Evolutionary conservation across 2,797 vertebrate species (phyloP).

Genomic region (Sebastes aleutianus): DNA sequence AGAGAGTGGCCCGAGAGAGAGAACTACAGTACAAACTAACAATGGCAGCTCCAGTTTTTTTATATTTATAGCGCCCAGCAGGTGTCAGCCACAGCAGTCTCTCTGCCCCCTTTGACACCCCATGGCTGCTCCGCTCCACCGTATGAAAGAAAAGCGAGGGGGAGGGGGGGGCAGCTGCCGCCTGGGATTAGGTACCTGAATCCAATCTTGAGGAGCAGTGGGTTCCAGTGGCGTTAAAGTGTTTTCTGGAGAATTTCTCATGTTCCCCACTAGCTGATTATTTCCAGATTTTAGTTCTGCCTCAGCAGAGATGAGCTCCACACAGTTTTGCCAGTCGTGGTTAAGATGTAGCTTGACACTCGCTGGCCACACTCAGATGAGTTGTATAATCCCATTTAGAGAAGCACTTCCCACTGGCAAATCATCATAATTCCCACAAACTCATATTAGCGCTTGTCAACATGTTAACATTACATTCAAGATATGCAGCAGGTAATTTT

Average conservation of each 20-base stretch:
- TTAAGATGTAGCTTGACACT: slow-evolving; percentile 87
- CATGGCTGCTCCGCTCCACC: slow-evolving; percentile 82
- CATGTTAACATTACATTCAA: not conserved
- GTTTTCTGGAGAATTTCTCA: slow-evolving; percentile 94
- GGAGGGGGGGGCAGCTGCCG: slow-evolving; percentile 83
- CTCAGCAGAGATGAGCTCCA: slow-evolving; percentile 89
- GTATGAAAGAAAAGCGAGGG: slow-evolving; percentile 79
- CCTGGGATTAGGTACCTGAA: slow-evolving; percentile 97
- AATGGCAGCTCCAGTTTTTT: slow-evolving; percentile 82
- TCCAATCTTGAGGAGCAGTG: slow-evolving; percentile 92
- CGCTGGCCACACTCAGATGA: slow-evolving; percentile 67
- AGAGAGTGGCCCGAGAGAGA: slow-evolving; percentile 62
- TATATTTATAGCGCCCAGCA: slow-evolving; percentile 97
- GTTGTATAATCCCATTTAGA: slow-evolving; percentile 75
- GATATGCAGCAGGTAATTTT: not conserved
- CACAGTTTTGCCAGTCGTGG: slow-evolving; percentile 88
- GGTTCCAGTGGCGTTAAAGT: slow-evolving; percentile 96
- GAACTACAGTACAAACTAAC: slow-evolving; percentile 81
- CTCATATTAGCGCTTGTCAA: slow-evolving; percentile 16
- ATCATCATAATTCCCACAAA: slow-evolving; percentile 27
- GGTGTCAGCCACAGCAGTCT: slow-evolving; percentile 88
- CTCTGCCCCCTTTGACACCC: slow-evolving; percentile 91
- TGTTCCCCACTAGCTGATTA: slow-evolving; percentile 96
- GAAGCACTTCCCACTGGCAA: slow-evolving; percentile 43
- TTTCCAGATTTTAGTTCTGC: slow-evolving; percentile 99